Base-by-base conservation (phyloP, 2,888 invertebrate genomes). In the Epirrita christyi region DNA sequence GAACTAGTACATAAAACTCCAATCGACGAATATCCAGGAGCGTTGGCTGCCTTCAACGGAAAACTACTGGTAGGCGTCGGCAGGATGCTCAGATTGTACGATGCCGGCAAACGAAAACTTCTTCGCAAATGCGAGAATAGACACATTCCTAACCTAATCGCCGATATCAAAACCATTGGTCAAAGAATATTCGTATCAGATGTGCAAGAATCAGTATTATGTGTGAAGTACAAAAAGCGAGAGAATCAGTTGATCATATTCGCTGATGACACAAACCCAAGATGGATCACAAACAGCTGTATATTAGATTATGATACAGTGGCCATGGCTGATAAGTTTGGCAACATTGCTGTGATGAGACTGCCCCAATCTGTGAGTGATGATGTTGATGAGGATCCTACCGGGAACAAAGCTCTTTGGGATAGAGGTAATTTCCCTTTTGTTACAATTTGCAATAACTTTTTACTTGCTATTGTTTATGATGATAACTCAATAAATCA, bases 341-440 rank as follows among this genome's bases (percentile, higher is more conserved):
- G 99, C 32, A 99, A 98, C 80, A 93, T 99, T 67, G 95, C 97
- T 55, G 95, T 99, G 55, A 96, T 98, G 75, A 94, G 98, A 42
- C 83, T 99, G 53, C 98, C 99, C 0, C 95, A 96, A 51, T 97
- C 97, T 56, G 96, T 98, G 1, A 97, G 96, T 27, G 99, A 99
- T 86, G 99, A 99, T 80, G 98, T 99, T 0, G 99, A 99, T 82
- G 99, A 99, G 87, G 99, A 99, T 89, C 99, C 99, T 0, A 99
- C 99, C 0, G 99, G 99, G 42, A 98, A 98, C 77, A 98, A 99
- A 84, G 98, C 99, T 0, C 92, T 99, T 0, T 99, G 99, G 99
- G 97, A 97, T 80, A 93, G 97, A 81, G 96, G 94, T 88, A 75
- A 80, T 34, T 55, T 43, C 0, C 4, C 1, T 13, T 40, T 29